Evolutionary conservation across 2,888 invertebrate genomes (phyloP).

Genomic region (Julus scandinavius): DNA sequence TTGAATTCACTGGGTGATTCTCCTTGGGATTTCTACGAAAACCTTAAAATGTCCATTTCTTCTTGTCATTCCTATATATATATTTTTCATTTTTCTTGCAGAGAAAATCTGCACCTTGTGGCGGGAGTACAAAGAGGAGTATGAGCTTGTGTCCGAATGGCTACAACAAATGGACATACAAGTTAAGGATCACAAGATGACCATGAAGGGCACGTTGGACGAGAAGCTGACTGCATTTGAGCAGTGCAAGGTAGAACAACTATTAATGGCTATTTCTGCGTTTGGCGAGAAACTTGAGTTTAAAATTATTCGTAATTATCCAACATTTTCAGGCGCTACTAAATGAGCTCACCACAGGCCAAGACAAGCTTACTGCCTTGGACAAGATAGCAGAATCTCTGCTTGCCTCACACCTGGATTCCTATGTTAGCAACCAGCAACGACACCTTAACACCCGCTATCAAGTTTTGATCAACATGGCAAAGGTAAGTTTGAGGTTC

Average conservation of each 20-base stretch:
- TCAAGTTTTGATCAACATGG: constrained; percentile 69
- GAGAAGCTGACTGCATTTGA: constrained; percentile 80
- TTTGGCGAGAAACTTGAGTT: background rate
- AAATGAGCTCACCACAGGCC: constrained; percentile 71
- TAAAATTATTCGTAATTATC: background rate
- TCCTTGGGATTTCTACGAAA: background rate
- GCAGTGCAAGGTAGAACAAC: constrained; percentile 60
- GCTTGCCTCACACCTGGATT: constrained; percentile 84
- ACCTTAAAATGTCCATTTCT: too few species aligned
- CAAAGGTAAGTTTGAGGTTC: constrained; percentile 58
- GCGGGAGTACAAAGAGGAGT: constrained; percentile 92
- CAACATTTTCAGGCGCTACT: constrained; percentile 36
- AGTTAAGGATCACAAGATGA: constrained; percentile 88
- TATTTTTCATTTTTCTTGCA: constrained; percentile 50
- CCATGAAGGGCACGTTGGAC: constrained; percentile 79
- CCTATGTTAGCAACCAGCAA: constrained; percentile 87
- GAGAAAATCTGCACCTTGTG: constrained; percentile 72
- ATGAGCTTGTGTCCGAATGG: constrained; percentile 91
- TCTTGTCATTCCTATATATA: background rate
- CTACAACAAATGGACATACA: constrained; percentile 90
- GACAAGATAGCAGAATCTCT: constrained; percentile 79
- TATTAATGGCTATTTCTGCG: background rate
- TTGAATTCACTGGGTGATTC: background rate
- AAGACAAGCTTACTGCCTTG: constrained; percentile 83
- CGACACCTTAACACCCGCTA: constrained; percentile 87